Base-by-base conservation (phyloP, 2,797 vertebrate genomes). In the Lateolabrax maculatus region DNA sequence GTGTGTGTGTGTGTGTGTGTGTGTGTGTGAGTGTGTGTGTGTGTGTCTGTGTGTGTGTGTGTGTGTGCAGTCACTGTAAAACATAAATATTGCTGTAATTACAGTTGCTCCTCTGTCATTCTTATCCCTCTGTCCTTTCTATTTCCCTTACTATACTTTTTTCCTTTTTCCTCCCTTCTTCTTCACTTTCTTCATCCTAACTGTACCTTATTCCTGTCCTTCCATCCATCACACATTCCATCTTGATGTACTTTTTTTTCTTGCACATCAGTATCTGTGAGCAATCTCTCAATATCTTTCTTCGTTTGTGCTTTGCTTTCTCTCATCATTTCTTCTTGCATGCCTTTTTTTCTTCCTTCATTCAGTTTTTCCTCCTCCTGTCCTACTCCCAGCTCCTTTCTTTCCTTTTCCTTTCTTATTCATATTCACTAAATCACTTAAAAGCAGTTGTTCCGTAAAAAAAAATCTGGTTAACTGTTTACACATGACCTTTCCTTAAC, bases 381-480 rank as follows among this genome's bases (percentile, higher is more conserved):
- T 65, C 34, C n/a, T 66, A 34, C 15, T 19, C 16, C 49, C 63
- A n/a, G 16, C 21, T 62, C 29, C 3, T 57, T 12, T 69, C 29
- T 18, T 27, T 34, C 29, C 31, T 46, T 63, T 36, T 23, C 25
- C 27, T 23, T 46, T 36, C 15, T 60, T n/a, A 16, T 9, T 0
- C 12, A 1, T 25, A 57, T 44, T 66, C 11, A n/a, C 37, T 27
- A 72, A 77, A 73, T 79, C 65, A 74, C 41, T 71, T 68, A 15
- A 79, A 80, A 52, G 66, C 77, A 64, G 43, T 36, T 37, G 31
- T 39, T 66, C 36, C 61, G 71, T 62, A 18, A 39, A 83, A 34
- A 62, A 10, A n/a, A n/a, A n/a, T n/a, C 34, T 69, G 49, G 36
- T 86, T 77, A 87, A 87, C 65, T 79, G 79, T 87, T 90, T 55